Percentiles rank a stretch among this genome's conserved stretches.
These are phyloP conservation scores for Crambe crambe DNA, from an alignment of 37 sponge, comb jelly and placozoan species.

Conservation along the genomic window DNA sequence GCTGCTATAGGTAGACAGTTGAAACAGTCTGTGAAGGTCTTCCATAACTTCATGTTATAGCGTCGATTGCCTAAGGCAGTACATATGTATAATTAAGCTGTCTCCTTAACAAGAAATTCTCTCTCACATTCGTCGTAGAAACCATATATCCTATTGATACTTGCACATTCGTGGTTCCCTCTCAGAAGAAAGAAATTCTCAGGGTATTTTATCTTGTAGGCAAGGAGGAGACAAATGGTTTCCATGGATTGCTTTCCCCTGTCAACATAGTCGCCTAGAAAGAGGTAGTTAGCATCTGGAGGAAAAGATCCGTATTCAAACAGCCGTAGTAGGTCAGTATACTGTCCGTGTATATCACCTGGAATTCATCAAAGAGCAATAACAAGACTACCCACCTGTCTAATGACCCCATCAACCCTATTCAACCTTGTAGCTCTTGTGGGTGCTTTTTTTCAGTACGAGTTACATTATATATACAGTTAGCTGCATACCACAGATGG, in stretches of 20 bases:
- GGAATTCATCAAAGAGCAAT: no score
- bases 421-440: not conserved
- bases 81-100: not conserved
- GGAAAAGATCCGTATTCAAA: slow-evolving; percentile 97
- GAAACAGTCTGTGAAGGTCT: slow-evolving; percentile 99
- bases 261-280: slow-evolving; percentile 95
- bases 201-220: slow-evolving; percentile 99
- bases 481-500: slow-evolving; percentile 99
- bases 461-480: no score
- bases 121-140: slow-evolving; percentile 99
- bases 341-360: slow-evolving; percentile 97
- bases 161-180: slow-evolving; percentile 99
- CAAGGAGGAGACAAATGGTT: slow-evolving; percentile 94
- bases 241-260: slow-evolving; percentile 95
- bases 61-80: slow-evolving; percentile 84
- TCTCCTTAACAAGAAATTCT: not conserved
- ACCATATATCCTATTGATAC: slow-evolving; percentile 98
- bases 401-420: not conserved
- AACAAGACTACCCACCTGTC: no score
- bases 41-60: slow-evolving; percentile 98
- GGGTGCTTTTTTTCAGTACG: no score
- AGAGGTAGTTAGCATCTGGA: slow-evolving; percentile 95
- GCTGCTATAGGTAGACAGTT: slow-evolving; percentile 99
- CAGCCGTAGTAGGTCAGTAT: slow-evolving; percentile 88
- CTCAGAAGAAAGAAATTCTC: slow-evolving; percentile 98